These are phyloP conservation scores for Phaenicophaeus curvirostris DNA, from an alignment of 2,797 vertebrate species.

Conservation along the genomic window DNA sequence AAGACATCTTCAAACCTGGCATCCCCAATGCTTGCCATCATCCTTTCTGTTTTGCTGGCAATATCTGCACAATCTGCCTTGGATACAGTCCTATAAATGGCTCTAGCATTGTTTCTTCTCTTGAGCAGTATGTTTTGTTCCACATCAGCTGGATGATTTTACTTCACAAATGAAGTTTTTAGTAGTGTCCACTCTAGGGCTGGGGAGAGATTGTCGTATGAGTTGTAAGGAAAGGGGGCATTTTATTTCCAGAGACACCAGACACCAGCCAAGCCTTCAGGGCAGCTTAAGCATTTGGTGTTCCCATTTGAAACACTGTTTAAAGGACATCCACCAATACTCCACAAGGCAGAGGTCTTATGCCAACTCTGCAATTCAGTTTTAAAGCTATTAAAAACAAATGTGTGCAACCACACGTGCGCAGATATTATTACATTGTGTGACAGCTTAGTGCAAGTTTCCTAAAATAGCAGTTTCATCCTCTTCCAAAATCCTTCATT, in stretches of 20 bases:
- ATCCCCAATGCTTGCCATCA: accelerated
- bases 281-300: neutral
- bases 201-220: neutral
- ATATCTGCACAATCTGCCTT: neutral
- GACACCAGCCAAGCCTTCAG: neutral
- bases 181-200: neutral
- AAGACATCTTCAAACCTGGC: neutral
- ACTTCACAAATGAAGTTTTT: neutral
- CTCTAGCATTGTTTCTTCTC: neutral
- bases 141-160: accelerated
- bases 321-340: neutral
- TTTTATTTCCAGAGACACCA: neutral
- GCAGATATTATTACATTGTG: neutral
- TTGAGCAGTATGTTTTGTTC: neutral
- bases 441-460: neutral
- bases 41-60: neutral
- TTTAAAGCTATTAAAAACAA: conserved; percentile 13
- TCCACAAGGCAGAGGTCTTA: neutral
- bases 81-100: neutral
- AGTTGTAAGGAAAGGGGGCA: neutral
- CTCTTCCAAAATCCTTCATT: conserved; percentile 38
- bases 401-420: neutral
- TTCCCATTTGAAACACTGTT: neutral
- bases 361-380: neutral
- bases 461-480: conserved; percentile 49